Evolutionary conservation across 2,797 vertebrate species (phyloP), one percentile per base, ranked within the genome.

Genomic region (Pteropus rufus): DNA sequence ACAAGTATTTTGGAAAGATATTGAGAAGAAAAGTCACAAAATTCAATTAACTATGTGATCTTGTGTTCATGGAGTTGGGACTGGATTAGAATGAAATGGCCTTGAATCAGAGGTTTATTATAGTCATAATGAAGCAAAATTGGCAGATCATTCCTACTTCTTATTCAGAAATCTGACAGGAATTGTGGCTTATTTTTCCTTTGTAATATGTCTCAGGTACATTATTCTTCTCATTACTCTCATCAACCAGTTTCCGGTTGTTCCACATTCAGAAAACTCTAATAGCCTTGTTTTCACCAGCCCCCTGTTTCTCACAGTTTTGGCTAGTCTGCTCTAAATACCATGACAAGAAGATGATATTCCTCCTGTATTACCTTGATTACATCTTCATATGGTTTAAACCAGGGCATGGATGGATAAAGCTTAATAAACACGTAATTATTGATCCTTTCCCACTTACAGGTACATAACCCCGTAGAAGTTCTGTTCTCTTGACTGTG

Each of bases 21-120:
- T 19, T 62, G 46, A 73, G 44, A 29, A 67, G 84, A 96, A 64
- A 84, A 58, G 2, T 95, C 58, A 69, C 10, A 64, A 54, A 95
- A 94, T 89, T 77, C 72, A 60, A 89, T 96, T 93, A 76, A 70
- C 58, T 86, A 26, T 73, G 49, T 93, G 60, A 89, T 97, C 36
- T 93, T 92, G 10, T 94, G 70, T 89, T 80, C 54, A 81, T 36
- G 39, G 76, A 89, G n/a, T 73, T 82, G 89, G 89, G 49, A 89
- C 84, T 91, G 60, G 85, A 94, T 92, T 81, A 85, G 54, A 96
- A 93, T 77, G 52, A 94, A 95, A 80, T 16, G 36, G 29, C 34
- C 58, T 92, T 91, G 70, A 91, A 91, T 39, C 39, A 84, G n/a
- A 86, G 80, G 49, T 58, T 96, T 29, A 73, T 95, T 93, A 84